Conservation (phyloP, 2,797 vertebrate genomes). For the Streptopelia turtur region DNA sequence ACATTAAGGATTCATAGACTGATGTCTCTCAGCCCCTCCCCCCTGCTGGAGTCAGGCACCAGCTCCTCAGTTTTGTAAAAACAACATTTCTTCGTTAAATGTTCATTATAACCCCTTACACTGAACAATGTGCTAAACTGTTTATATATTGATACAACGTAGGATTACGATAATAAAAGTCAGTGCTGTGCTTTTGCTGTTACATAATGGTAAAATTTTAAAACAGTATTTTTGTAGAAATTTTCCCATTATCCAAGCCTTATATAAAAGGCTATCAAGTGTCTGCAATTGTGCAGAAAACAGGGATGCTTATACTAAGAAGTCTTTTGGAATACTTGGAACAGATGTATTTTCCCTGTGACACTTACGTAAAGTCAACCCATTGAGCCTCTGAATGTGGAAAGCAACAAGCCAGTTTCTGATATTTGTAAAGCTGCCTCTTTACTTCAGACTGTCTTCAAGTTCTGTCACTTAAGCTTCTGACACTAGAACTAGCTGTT, state of each 20-base stretch:
- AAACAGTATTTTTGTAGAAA: neutral
- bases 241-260: neutral
- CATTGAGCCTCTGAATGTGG: neutral
- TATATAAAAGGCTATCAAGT: neutral
- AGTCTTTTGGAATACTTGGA: neutral
- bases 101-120: neutral
- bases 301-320: neutral
- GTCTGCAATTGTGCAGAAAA: neutral
- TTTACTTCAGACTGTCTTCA: neutral
- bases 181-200: neutral
- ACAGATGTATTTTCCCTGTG: neutral
- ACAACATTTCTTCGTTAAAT: no score
- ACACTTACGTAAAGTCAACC: neutral
- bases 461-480: neutral
- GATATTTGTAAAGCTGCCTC: neutral
- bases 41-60: no score
- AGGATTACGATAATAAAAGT: neutral
- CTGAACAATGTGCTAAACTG: fast-evolving
- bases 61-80: no score
- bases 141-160: fast-evolving
- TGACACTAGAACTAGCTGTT: neutral
- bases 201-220: neutral
- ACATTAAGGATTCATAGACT: no score
- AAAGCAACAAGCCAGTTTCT: neutral
- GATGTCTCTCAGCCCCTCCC: no score